Conservation (phyloP, 2,888 invertebrate species). For the Ochropacha duplaris region DNA sequence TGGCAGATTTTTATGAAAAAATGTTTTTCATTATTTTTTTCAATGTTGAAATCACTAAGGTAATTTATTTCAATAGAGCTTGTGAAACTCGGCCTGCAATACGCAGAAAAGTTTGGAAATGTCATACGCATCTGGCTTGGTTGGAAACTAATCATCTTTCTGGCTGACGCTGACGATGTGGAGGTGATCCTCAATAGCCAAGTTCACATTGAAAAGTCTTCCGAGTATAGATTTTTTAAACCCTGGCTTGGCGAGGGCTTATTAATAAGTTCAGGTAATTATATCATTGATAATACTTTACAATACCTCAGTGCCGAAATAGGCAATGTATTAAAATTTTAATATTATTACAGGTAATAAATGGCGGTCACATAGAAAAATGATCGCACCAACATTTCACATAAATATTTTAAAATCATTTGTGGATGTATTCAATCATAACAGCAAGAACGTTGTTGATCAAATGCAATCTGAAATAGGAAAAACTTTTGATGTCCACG, state of each 20-base stretch:
- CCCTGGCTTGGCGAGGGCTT: slow-evolving; percentile 92
- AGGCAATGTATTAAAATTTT: neutral
- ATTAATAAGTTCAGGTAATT: slow-evolving; percentile 86
- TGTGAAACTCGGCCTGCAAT: slow-evolving; percentile 72
- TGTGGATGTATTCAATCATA: slow-evolving; percentile 87
- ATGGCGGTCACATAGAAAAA: slow-evolving; percentile 90
- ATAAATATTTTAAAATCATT: slow-evolving; percentile 90
- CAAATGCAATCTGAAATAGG: slow-evolving; percentile 83
- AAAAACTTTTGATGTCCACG: slow-evolving; percentile 86
- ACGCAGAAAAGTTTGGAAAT: slow-evolving; percentile 77
- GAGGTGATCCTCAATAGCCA: slow-evolving; percentile 89
- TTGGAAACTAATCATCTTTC: slow-evolving; percentile 85
- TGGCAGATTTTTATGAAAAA: too few species aligned
- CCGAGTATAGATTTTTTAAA: slow-evolving; percentile 88
- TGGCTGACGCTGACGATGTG: slow-evolving; percentile 87
- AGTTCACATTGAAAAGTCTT: slow-evolving; percentile 88
- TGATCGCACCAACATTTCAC: slow-evolving; percentile 92
- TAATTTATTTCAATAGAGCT: slow-evolving; percentile 72
- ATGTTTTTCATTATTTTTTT: too few species aligned
- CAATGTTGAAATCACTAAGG: neutral
- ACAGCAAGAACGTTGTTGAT: slow-evolving; percentile 85
- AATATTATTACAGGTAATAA: slow-evolving; percentile 79
- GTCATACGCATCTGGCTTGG: slow-evolving; percentile 87
- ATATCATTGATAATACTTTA: neutral
- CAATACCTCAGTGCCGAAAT: neutral